These are phyloP conservation scores for Hippocampus barbouri DNA, from an alignment of 2,113 vertebrate genomes.

Conservation along the genomic window DNA sequence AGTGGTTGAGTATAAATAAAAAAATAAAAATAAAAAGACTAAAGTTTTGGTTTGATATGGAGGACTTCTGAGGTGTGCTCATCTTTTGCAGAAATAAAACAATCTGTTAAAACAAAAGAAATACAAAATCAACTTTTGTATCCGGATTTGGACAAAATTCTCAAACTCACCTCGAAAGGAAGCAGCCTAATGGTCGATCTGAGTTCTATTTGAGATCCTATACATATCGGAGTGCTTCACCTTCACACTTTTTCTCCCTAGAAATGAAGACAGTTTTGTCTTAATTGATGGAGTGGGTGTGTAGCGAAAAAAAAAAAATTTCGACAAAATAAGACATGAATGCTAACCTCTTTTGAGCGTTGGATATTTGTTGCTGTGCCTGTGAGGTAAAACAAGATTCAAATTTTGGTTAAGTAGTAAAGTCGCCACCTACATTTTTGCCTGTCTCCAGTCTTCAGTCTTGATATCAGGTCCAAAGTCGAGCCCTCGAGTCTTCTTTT, in stretches of 20 bases:
- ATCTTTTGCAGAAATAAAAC: not conserved
- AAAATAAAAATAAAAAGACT: too few species aligned
- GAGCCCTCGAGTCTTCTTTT: not conserved
- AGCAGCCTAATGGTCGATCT: not conserved
- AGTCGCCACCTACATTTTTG: not conserved
- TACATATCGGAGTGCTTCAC: slow-evolving; percentile 4
- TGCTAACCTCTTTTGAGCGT: slow-evolving; percentile 19
- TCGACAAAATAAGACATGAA: not conserved
- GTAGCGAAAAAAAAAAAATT: not conserved
- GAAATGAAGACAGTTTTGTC: not conserved
- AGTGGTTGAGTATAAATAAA: too few species aligned
- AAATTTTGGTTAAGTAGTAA: not conserved
- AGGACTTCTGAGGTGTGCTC: not conserved
- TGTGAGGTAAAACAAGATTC: not conserved
- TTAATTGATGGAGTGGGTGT: not conserved
- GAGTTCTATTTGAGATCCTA: not conserved
- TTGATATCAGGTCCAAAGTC: too few species aligned
- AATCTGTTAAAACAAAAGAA: not conserved
- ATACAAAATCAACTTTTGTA: not conserved
- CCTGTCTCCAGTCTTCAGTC: not conserved
- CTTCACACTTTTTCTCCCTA: slow-evolving; percentile 12
- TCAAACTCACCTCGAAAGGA: slow-evolving; percentile 14
- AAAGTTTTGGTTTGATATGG: not conserved
- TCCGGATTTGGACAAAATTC: not conserved
- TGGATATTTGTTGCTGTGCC: slow-evolving; percentile 14